Evolutionary conservation across 1,140 invertebrate species (phyloP).

Genomic region (Drosophila lacertosa): DNA sequence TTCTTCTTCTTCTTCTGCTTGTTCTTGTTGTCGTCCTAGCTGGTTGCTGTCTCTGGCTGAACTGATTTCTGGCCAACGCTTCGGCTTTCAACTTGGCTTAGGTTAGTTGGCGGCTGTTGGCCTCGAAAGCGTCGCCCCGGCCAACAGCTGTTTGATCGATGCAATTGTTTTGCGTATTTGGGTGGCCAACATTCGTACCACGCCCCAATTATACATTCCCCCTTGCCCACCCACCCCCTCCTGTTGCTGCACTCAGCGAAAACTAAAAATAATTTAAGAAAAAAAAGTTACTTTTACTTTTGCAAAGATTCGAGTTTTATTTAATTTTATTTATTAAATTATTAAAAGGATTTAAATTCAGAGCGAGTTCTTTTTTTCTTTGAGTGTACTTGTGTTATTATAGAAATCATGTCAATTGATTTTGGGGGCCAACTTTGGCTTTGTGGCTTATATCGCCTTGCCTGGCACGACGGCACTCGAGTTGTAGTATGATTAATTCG

Average conservation of each 20-base stretch:
- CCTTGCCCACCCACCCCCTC: conserved; percentile 6
- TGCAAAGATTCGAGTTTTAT: too few relatives aligned
- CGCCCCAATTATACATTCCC: conserved; percentile 57
- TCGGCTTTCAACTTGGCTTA: conserved; percentile 73
- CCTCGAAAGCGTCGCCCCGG: conserved; percentile 38
- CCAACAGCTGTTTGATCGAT: conserved; percentile 65
- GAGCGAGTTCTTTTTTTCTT: conserved; percentile 2
- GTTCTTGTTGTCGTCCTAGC: conserved; percentile 34
- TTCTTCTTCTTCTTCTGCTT: background rate
- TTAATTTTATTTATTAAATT: too few relatives aligned
- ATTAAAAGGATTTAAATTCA: too few relatives aligned
- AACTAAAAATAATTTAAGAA: too few relatives aligned
- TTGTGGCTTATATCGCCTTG: conserved; percentile 30
- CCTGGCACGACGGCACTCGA: conserved; percentile 62
- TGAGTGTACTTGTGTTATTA: conserved; percentile 1
- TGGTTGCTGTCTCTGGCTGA: conserved; percentile 52
- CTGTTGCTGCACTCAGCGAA: conserved; percentile 33
- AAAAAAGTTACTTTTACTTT: too few relatives aligned
- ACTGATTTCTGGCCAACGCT: conserved; percentile 79
- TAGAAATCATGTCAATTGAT: conserved; percentile 77
- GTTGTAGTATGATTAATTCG: conserved; percentile 71
- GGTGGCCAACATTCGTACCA: conserved; percentile 74
- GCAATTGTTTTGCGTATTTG: conserved; percentile 74
- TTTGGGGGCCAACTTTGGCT: conserved; percentile 37
- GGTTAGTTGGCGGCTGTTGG: conserved; percentile 64